These are phyloP conservation scores for Rhadinocentrus ornatus DNA, from an alignment of 2,797 vertebrate species.

Conservation along the genomic window DNA sequence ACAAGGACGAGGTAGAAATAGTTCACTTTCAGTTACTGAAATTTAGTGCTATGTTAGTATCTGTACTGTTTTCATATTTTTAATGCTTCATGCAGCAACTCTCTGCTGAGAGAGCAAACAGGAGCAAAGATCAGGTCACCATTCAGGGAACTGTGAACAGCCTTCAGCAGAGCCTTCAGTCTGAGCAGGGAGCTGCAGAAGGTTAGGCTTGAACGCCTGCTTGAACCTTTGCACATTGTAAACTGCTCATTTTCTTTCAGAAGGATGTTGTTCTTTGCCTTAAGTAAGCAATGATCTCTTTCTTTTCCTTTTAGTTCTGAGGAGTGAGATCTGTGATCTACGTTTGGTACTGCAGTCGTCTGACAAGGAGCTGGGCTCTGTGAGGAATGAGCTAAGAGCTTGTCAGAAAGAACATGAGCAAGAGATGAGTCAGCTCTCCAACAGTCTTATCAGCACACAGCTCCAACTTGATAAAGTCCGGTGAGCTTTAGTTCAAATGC, in stretches of 20 bases:
- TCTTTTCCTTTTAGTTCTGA: constrained; percentile 82
- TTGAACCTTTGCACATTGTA: not conserved
- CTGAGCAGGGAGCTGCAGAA: constrained; percentile 73
- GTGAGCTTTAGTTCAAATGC: constrained; percentile 70
- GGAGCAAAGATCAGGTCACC: constrained; percentile 81
- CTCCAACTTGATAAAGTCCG: constrained; percentile 92
- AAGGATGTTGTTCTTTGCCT: not conserved
- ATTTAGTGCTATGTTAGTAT: not conserved
- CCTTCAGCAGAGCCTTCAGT: constrained; percentile 83
- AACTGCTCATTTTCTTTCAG: not conserved
- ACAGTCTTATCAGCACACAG: constrained; percentile 86
- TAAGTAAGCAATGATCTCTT: not conserved
- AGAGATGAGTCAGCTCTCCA: constrained; percentile 87
- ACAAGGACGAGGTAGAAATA: constrained; percentile 73
- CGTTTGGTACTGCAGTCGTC: constrained; percentile 93
- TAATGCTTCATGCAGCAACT: constrained; percentile 80
- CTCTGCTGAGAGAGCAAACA: constrained; percentile 82
- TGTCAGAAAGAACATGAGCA: constrained; percentile 83
- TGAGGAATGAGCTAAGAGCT: constrained; percentile 81
- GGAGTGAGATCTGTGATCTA: constrained; percentile 89
- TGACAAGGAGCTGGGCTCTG: constrained; percentile 88
- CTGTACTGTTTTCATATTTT: not conserved
- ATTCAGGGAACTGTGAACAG: constrained; percentile 78
- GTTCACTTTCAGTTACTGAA: not conserved
- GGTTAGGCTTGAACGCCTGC: constrained; percentile 49